Percentiles rank a stretch among this genome's conserved stretches.
These are phyloP conservation scores for Embidobia sp. DNA, from an alignment of 2,888 invertebrate genomes.

Conservation along the genomic window DNA sequence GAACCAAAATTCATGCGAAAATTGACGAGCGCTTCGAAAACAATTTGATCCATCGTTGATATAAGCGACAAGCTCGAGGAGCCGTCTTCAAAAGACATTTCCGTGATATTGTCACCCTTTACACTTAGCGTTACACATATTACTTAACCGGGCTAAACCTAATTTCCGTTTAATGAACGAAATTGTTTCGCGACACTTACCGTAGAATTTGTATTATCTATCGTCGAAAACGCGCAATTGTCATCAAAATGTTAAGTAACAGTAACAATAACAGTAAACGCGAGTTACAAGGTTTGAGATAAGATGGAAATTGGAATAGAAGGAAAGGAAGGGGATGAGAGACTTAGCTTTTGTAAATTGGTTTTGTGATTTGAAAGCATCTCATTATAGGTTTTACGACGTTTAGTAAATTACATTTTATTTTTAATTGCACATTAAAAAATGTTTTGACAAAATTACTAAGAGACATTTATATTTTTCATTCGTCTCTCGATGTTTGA, in stretches of 20 bases:
- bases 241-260: slow-evolving; percentile 44
- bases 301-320: slow-evolving; percentile 8
- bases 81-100: slow-evolving; percentile 24
- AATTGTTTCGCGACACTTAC: slow-evolving; percentile 44
- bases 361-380: no score
- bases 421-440: no score
- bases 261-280: slow-evolving; percentile 38
- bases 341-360: no score
- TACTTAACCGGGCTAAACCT: slow-evolving; percentile 37
- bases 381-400: no score
- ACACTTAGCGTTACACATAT: slow-evolving; percentile 39
- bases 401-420: no score
- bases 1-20: no score
- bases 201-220: slow-evolving; percentile 49
- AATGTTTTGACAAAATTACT: no score
- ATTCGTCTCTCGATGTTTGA: no score
- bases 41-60: slow-evolving; percentile 16
- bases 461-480: no score
- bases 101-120: slow-evolving; percentile 48
- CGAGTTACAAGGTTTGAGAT: slow-evolving; percentile 16
- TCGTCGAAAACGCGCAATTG: slow-evolving; percentile 33
- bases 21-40: no score
- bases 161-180: slow-evolving; percentile 56
- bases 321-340: background rate
- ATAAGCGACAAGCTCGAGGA: slow-evolving; percentile 14